A percentile compares a stretch with the other conserved stretches of the same genome.
Evolutionary conservation across 2,797 vertebrate species (phyloP).

Genomic region (Artibeus lituratus): DNA sequence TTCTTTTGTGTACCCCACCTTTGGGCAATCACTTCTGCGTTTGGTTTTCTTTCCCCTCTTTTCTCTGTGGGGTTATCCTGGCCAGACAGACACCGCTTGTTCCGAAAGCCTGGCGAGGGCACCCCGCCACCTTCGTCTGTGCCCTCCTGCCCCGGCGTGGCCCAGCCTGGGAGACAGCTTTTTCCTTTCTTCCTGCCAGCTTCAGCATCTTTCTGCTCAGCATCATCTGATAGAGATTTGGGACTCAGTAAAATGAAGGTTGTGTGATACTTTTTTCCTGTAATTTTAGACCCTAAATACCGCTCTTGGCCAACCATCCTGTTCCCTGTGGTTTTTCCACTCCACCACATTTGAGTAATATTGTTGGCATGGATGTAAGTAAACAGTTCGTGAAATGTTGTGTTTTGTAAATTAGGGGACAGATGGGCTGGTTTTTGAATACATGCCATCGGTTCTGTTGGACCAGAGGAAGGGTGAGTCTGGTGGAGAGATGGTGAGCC

Average conservation of each 20-base stretch:
- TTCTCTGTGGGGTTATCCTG: background rate
- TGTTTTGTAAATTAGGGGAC: conserved; percentile 70
- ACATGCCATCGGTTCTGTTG: background rate
- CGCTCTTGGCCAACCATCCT: conserved; percentile 54
- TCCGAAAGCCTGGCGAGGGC: background rate
- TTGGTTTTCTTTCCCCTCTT: background rate
- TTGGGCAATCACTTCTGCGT: background rate
- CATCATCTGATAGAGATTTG: conserved; percentile 74
- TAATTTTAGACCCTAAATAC: conserved; percentile 71
- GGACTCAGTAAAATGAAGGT: conserved; percentile 61
- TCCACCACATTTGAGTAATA: conserved; percentile 67
- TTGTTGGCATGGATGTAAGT: conserved; percentile 55
- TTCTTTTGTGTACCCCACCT: background rate
- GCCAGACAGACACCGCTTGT: background rate
- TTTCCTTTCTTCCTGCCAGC: conserved; percentile 66
- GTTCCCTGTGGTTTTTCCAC: conserved; percentile 61
- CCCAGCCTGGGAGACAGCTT: conserved; percentile 50
- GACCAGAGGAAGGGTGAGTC: background rate
- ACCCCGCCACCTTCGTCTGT: conserved; percentile 19
- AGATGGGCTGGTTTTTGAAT: conserved; percentile 50
- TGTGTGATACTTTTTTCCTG: conserved; percentile 60
- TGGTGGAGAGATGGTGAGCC: background rate
- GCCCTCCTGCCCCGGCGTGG: conserved; percentile 38
- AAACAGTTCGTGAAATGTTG: conserved; percentile 70
- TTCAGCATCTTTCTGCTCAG: conserved; percentile 65